phyloP scores from a whole-genome alignment of 2,113 vertebrate genomes.

The Caracal caracal region DNA sequence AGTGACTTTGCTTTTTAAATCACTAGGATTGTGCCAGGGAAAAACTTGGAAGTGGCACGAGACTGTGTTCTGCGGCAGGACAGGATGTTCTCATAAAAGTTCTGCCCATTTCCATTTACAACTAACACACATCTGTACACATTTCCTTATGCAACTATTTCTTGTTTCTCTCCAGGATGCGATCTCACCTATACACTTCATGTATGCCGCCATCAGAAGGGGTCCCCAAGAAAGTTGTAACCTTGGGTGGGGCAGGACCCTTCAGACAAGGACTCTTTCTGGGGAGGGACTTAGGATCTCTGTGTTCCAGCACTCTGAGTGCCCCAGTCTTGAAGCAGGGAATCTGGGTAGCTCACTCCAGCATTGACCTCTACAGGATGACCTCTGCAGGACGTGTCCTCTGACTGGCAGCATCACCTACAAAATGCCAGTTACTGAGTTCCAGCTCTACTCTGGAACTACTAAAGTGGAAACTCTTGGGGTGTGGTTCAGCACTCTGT shows the following conservation, averaged over 20 bases:
- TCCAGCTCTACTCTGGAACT: not conserved
- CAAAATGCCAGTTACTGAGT: not conserved
- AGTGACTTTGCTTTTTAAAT: slow-evolving; percentile 52
- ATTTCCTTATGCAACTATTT: not conserved
- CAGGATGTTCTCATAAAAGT: not conserved
- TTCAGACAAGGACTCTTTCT: not conserved
- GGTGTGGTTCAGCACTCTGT: not conserved
- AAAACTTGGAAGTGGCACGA: not conserved
- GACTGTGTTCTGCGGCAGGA: not conserved
- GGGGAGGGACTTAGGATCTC: not conserved
- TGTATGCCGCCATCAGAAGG: not conserved
- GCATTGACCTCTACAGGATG: not conserved
- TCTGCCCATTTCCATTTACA: not conserved
- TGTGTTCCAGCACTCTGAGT: not conserved
- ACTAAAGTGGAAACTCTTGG: not conserved
- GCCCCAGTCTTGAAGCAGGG: not conserved
- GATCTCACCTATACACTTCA: accelerated
- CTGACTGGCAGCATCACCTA: not conserved
- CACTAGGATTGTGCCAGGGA: not conserved
- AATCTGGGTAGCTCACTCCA: accelerated
- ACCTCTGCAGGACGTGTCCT: not conserved
- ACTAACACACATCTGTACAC: not conserved
- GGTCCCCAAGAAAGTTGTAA: not conserved
- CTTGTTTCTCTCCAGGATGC: not conserved
- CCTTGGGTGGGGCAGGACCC: not conserved